These are phyloP conservation scores for Microctenopoma stevenorrisi DNA, from an alignment of 2,797 vertebrate genomes.

Conservation along the genomic window DNA sequence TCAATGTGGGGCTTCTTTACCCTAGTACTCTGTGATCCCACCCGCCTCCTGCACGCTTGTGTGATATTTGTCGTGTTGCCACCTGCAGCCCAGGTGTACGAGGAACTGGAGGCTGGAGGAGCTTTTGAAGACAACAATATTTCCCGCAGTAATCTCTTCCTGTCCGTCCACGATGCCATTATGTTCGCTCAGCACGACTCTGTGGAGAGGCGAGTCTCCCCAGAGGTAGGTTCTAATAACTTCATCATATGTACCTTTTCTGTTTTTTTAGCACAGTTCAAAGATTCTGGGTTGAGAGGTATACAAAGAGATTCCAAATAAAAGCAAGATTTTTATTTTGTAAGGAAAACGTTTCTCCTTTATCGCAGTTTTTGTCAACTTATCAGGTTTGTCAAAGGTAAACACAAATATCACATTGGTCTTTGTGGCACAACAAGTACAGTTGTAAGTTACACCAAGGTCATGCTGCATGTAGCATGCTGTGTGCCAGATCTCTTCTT, in stretches of 20 bases:
- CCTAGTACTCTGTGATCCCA: too few species aligned
- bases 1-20: too few species aligned
- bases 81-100: constrained; percentile 89
- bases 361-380: constrained; percentile 38
- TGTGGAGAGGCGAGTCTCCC: constrained; percentile 25
- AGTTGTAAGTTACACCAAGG: constrained; percentile 36
- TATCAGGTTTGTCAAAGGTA: constrained; percentile 52
- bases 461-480: constrained; percentile 6
- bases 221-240: constrained; percentile 52
- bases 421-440: constrained; percentile 23
- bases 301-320: constrained; percentile 25
- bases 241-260: constrained; percentile 45
- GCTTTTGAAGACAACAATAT: constrained; percentile 89
- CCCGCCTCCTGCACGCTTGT: not conserved
- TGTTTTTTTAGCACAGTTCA: constrained; percentile 33
- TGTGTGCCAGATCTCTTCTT: not conserved
- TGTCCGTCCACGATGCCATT: constrained; percentile 90
- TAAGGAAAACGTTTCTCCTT: constrained; percentile 4
- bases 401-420: constrained; percentile 48
- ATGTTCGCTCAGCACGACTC: constrained; percentile 84
- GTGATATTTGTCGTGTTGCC: constrained; percentile 24
- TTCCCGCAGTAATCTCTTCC: constrained; percentile 84
- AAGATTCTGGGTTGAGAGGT: constrained; percentile 18
- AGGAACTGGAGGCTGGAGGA: constrained; percentile 89
- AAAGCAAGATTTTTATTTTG: constrained; percentile 13